phyloP scores from a whole-genome alignment of 2,113 vertebrate species.

The Grantiella picta region DNA sequence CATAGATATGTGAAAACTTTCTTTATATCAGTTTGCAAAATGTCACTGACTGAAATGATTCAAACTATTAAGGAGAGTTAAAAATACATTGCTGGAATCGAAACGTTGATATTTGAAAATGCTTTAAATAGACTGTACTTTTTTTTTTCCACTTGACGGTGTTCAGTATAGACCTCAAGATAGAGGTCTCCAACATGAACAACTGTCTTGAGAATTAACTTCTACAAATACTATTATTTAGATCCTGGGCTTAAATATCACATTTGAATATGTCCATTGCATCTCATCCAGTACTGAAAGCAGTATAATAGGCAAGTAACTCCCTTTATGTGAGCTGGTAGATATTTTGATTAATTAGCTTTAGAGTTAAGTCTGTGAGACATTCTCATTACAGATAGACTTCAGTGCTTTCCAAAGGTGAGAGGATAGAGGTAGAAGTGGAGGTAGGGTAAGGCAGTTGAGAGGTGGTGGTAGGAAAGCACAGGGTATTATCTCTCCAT shows the following conservation, averaged over 20 bases:
- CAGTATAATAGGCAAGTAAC: background rate
- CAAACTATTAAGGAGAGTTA: background rate
- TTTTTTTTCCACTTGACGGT: background rate
- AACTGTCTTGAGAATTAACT: background rate
- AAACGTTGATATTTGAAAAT: background rate
- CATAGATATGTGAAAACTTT: background rate
- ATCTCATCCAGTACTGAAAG: background rate
- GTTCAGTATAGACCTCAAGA: background rate
- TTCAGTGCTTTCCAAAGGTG: background rate
- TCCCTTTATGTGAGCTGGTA: background rate
- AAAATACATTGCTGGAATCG: background rate
- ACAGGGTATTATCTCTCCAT: background rate
- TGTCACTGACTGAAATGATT: background rate
- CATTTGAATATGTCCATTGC: background rate
- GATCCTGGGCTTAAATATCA: background rate
- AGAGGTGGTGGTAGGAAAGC: background rate
- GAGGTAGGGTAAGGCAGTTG: background rate
- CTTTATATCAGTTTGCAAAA: background rate
- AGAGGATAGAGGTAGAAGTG: background rate
- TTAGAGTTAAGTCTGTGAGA: background rate
- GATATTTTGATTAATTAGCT: background rate
- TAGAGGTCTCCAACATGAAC: background rate
- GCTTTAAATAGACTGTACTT: background rate
- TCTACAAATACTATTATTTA: background rate
- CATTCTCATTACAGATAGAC: accelerated